Percentiles rank a stretch among this genome's conserved stretches.
phyloP scores from a whole-genome alignment of 2,113 vertebrate genomes.

The Eurypyga helias region DNA sequence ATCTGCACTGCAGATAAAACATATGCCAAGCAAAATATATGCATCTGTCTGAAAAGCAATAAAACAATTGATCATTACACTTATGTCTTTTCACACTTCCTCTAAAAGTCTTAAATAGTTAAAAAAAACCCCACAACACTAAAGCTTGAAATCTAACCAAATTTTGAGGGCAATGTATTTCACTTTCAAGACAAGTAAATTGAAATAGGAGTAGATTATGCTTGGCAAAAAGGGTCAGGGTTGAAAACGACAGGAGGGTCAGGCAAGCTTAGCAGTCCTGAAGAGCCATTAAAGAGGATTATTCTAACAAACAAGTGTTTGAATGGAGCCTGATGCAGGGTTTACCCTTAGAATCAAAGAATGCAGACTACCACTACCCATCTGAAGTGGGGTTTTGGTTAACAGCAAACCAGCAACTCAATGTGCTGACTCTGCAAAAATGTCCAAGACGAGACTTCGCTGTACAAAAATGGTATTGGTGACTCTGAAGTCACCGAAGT shows the following conservation, averaged over 20 bases:
- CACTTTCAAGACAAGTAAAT: not conserved
- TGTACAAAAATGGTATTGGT: not conserved
- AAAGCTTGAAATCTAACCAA: not conserved
- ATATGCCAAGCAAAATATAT: not conserved
- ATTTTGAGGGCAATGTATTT: not conserved
- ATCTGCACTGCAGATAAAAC: not conserved
- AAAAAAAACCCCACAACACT: not conserved
- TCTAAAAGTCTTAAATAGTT: not conserved
- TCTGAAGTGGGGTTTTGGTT: not conserved
- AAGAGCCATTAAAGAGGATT: not conserved
- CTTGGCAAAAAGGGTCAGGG: not conserved
- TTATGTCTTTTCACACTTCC: not conserved
- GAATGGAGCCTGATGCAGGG: not conserved
- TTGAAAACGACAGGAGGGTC: not conserved
- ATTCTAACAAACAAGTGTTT: not conserved
- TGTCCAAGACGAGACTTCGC: not conserved
- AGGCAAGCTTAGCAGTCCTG: not conserved
- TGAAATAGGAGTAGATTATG: not conserved
- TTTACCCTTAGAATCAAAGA: not conserved
- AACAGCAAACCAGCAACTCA: not conserved
- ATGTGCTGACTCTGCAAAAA: not conserved
- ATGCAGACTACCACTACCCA: not conserved
- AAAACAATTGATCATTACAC: not conserved
- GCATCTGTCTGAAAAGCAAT: not conserved
- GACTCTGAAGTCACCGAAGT: not conserved